A percentile compares a stretch with the other conserved stretches of the same genome.
These are phyloP conservation scores for Axea sp. DNA, from an alignment of 2,888 invertebrate species.

Conservation along the genomic window DNA sequence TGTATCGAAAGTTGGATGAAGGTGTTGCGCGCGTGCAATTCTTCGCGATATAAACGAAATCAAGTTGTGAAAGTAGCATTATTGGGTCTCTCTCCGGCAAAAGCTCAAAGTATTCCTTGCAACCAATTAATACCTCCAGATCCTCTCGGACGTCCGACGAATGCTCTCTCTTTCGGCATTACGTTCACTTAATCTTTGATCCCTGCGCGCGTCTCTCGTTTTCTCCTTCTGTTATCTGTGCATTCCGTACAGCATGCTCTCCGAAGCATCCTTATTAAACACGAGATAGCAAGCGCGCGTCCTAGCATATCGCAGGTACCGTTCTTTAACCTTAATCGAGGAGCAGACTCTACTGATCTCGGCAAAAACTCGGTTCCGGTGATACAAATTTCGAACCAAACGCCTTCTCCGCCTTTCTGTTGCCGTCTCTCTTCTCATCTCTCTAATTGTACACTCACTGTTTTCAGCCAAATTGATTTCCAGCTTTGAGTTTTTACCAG, in stretches of 20 bases:
- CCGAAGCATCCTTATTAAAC: constrained; percentile 33
- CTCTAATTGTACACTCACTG: too few species aligned
- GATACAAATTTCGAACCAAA: too few species aligned
- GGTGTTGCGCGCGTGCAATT: constrained; percentile 13
- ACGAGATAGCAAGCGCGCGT: constrained; percentile 27
- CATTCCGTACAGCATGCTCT: constrained; percentile 24
- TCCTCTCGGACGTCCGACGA: constrained; percentile 45
- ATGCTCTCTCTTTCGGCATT: constrained; percentile 55
- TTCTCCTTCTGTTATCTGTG: constrained; percentile 54
- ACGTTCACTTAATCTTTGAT: constrained; percentile 45
- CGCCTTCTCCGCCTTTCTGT: too few species aligned
- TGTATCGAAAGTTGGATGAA: too few species aligned
- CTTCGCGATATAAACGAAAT: constrained; percentile 27
- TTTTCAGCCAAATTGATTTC: too few species aligned
- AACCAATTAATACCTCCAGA: constrained; percentile 30
- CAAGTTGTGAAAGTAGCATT: constrained; percentile 34
- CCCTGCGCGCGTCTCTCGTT: constrained; percentile 23
- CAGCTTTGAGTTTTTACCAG: too few species aligned
- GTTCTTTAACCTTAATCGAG: constrained; percentile 56
- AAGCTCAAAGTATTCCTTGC: constrained; percentile 19
- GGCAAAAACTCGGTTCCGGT: too few species aligned
- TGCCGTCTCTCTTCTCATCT: too few species aligned
- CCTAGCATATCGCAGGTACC: constrained; percentile 32
- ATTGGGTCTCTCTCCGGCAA: constrained; percentile 10
- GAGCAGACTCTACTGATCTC: constrained; percentile 5